These are phyloP conservation scores for Styela clava DNA, from an alignment of 23 tunicate genomes.

Conservation along the genomic window DNA sequence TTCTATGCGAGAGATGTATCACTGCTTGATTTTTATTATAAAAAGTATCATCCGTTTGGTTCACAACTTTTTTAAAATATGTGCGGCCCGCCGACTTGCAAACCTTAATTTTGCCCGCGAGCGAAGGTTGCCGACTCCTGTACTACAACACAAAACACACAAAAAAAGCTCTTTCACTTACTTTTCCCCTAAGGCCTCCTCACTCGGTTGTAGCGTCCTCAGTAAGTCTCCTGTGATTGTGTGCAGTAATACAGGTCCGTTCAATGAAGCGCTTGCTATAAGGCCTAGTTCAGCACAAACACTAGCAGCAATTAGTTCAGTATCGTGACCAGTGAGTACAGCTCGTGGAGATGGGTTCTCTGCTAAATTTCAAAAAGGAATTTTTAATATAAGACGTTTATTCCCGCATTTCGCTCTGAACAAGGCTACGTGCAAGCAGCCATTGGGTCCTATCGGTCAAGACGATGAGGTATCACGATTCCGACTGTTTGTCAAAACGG, in stretches of 20 bases:
- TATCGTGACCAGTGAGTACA: constrained; percentile 89
- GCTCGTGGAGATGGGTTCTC: constrained; percentile 96
- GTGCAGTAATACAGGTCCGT: constrained; percentile 92
- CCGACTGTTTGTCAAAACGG: background rate
- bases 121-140: too few species aligned
- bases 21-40: too few species aligned
- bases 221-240: constrained; percentile 97
- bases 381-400: background rate
- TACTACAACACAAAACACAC: too few species aligned
- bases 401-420: background rate
- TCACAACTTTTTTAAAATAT: too few species aligned
- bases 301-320: constrained; percentile 73
- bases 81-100: too few species aligned
- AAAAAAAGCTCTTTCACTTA: constrained; percentile 11
- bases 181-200: constrained; percentile 12
- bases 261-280: constrained; percentile 85
- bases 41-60: too few species aligned
- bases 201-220: constrained; percentile 63
- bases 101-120: too few species aligned
- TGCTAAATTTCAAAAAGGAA: too few species aligned
- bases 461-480: background rate
- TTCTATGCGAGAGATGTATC: too few species aligned
- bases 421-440: too few species aligned
- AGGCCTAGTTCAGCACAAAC: constrained; percentile 96
- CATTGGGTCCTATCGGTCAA: too few species aligned